Conservation (phyloP, 1,140 invertebrate species). For the Panagrolaimus sp. region DNA sequence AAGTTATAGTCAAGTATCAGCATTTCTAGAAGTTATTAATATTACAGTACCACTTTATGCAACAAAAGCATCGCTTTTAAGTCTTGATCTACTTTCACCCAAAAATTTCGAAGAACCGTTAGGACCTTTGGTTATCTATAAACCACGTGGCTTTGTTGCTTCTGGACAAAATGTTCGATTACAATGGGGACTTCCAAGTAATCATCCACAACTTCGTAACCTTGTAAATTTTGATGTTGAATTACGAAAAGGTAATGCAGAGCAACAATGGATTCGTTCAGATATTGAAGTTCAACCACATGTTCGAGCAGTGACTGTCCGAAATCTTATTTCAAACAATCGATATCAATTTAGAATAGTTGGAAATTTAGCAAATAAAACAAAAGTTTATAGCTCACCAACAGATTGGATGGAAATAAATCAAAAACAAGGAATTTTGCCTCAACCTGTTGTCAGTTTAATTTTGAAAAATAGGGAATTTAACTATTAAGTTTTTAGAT, state of each 20-base stretch:
- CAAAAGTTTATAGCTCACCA: constrained; percentile 13
- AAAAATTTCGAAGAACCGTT: constrained; percentile 14
- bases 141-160: constrained; percentile 33
- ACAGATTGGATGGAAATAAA: constrained; percentile 21
- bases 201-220: constrained; percentile 14
- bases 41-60: constrained; percentile 8
- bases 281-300: constrained; percentile 22
- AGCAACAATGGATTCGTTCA: not conserved
- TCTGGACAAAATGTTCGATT: constrained; percentile 33
- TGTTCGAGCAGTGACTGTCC: constrained; percentile 21
- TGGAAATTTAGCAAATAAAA: constrained; percentile 20
- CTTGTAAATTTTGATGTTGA: constrained; percentile 22
- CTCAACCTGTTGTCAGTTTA: not conserved
- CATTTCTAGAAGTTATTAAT: constrained; percentile 1
- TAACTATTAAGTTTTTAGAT: not conserved
- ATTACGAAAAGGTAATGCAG: constrained; percentile 1
- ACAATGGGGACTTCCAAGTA: constrained; percentile 27
- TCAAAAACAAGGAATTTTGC: not conserved
- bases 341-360: constrained; percentile 25
- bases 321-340: constrained; percentile 12
- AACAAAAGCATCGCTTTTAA: not conserved
- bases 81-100: not conserved
- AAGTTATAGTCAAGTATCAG: constrained; percentile 25
- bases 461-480: not conserved
- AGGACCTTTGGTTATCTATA: constrained; percentile 22